Percentiles rank a stretch among this genome's conserved stretches.
These are phyloP conservation scores for Diglossa cyanea DNA, from an alignment of 2,797 vertebrate genomes.

Conservation along the genomic window DNA sequence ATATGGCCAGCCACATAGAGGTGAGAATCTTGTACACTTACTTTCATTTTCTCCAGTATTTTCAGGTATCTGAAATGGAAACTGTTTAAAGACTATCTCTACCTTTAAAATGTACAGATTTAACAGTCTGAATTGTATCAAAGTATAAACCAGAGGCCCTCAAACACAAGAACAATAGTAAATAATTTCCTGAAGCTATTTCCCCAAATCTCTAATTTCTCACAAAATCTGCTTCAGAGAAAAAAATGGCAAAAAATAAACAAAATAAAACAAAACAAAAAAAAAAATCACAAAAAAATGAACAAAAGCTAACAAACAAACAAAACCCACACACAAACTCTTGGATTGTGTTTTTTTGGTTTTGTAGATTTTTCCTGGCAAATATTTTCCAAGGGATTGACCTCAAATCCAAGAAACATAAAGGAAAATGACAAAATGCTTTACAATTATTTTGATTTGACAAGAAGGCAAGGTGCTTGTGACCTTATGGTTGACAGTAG, in stretches of 20 bases:
- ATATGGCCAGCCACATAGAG: accelerated
- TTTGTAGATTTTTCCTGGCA: not conserved
- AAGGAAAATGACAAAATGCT: not conserved
- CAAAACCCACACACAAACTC: not conserved
- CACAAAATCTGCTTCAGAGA: not conserved
- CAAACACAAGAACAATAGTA: not conserved
- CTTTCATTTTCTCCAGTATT: not conserved
- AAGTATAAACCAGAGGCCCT: not conserved
- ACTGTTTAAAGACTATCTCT: not conserved
- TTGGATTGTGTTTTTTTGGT: not conserved
- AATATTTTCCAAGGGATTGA: not conserved
- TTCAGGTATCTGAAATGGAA: not conserved
- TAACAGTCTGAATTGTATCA: not conserved
- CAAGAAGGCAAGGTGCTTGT: not conserved
- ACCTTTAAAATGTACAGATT: not conserved
- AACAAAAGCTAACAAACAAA: not conserved
- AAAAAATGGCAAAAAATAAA: not conserved
- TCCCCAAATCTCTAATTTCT: not conserved
- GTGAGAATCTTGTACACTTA: not conserved
- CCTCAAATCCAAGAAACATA: not conserved
- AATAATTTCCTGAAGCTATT: not conserved
- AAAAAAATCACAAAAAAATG: too few species aligned
- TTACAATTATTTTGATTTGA: not conserved
- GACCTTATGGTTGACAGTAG: not conserved
- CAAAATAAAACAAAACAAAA: not conserved